Conservation (phyloP, 2,113 vertebrate species). For the Tyto alba region DNA sequence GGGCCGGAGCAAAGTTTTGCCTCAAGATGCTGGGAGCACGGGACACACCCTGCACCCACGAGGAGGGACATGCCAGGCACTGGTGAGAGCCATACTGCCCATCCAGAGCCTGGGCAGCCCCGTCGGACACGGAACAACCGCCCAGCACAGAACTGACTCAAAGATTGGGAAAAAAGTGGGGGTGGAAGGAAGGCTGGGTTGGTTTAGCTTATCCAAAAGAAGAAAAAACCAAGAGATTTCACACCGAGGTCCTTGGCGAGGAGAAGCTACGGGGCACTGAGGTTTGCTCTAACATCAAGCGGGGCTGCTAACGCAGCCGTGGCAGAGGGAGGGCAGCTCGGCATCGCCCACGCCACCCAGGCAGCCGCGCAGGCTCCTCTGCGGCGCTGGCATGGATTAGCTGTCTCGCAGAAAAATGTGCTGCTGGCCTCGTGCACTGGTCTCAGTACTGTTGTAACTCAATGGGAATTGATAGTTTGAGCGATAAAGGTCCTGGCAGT, state of each 20-base stretch:
- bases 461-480: background rate
- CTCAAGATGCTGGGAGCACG: rapidly evolving
- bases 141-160: background rate
- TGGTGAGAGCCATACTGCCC: rapidly evolving
- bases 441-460: rapidly evolving
- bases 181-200: background rate
- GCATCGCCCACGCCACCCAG: rapidly evolving
- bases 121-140: rapidly evolving
- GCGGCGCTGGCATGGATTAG: rapidly evolving
- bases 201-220: background rate
- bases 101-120: background rate
- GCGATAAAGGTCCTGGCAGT: background rate
- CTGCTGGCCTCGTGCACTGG: background rate
- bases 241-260: background rate
- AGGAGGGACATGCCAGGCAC: background rate
- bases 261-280: rapidly evolving
- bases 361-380: background rate
- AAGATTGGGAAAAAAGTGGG: background rate
- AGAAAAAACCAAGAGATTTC: background rate
- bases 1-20: background rate
- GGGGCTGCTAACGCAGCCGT: too few species aligned
- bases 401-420: background rate
- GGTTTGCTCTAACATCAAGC: rapidly evolving
- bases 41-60: rapidly evolving
- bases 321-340: background rate